Evolutionary conservation across 1,140 invertebrate genomes (phyloP).

Genomic region (Drosophila willistoni): DNA sequence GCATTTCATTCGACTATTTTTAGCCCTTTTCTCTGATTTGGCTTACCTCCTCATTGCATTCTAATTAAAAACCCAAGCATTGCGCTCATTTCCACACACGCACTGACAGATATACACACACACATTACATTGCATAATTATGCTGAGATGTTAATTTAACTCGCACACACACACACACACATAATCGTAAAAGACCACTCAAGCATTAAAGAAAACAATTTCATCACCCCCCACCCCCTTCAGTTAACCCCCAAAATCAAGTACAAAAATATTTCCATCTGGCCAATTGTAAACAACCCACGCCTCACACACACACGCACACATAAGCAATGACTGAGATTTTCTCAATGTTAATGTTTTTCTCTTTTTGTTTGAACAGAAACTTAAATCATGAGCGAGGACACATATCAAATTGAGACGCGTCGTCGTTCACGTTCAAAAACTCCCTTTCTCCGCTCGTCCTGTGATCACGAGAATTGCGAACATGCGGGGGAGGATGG

Average conservation of each 20-base stretch:
- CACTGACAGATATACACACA: neutral
- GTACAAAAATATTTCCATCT: constrained; percentile 33
- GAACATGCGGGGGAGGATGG: constrained; percentile 84
- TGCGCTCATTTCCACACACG: constrained; percentile 69
- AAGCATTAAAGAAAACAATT: constrained; percentile 53
- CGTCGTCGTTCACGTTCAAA: constrained; percentile 86
- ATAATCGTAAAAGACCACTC: constrained; percentile 41
- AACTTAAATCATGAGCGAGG: constrained; percentile 60
- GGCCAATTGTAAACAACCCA: constrained; percentile 73
- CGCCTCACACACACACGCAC: constrained; percentile 38
- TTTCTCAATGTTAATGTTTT: constrained; percentile 41
- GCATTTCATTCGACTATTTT: constrained; percentile 52
- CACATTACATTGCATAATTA: constrained; percentile 67
- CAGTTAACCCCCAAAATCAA: neutral
- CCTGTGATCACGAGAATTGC: constrained; percentile 84
- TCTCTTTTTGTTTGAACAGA: constrained; percentile 26
- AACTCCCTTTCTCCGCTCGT: constrained; percentile 85
- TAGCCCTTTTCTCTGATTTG: constrained; percentile 45
- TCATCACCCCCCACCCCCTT: neutral
- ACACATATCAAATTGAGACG: constrained; percentile 76
- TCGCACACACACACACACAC: neutral
- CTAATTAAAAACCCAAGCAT: constrained; percentile 69
- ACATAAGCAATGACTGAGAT: constrained; percentile 19
- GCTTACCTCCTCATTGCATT: constrained; percentile 66
- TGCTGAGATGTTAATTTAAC: constrained; percentile 46